Evolutionary conservation across 2,113 vertebrate genomes (phyloP).

Genomic region (Pseudolaguvia tuberculata): DNA sequence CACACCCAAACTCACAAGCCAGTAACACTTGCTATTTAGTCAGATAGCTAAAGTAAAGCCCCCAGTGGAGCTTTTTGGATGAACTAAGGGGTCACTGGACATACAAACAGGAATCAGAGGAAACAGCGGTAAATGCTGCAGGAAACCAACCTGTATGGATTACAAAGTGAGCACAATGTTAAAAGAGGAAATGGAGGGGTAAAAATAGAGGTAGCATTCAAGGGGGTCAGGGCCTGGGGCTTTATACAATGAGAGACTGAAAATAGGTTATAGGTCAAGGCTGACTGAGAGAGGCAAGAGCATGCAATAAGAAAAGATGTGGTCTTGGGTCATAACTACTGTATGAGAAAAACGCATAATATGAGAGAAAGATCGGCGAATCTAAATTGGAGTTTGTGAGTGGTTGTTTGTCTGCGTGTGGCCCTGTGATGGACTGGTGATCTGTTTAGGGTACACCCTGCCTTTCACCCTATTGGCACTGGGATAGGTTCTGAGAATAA

Average conservation of each 20-base stretch:
- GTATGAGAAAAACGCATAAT: neutral
- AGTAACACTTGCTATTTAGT: constrained; percentile 48
- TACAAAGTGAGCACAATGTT: constrained; percentile 64
- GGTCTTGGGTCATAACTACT: neutral
- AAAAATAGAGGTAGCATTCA: constrained; percentile 69
- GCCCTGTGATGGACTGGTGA: no score
- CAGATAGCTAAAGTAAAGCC: constrained; percentile 46
- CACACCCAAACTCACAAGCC: constrained; percentile 25
- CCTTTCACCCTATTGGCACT: no score
- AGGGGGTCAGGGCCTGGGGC: constrained; percentile 62
- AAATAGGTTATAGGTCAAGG: constrained; percentile 52
- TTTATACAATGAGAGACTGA: constrained; percentile 64
- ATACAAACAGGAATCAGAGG: constrained; percentile 74
- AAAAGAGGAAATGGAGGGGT: constrained; percentile 64
- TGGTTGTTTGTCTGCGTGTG: no score
- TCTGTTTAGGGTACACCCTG: no score
- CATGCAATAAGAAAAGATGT: constrained; percentile 15
- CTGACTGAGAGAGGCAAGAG: constrained; percentile 36
- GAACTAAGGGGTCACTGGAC: neutral
- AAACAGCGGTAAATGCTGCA: constrained; percentile 65
- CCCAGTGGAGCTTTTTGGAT: constrained; percentile 50
- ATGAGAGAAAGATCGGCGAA: neutral
- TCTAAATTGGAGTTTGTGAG: no score
- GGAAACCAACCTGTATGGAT: constrained; percentile 61
- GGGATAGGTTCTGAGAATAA: no score